Percentiles rank a stretch among this genome's conserved stretches.
Conservation (phyloP, 1,140 invertebrate species). For the Grapholita molesta region DNA sequence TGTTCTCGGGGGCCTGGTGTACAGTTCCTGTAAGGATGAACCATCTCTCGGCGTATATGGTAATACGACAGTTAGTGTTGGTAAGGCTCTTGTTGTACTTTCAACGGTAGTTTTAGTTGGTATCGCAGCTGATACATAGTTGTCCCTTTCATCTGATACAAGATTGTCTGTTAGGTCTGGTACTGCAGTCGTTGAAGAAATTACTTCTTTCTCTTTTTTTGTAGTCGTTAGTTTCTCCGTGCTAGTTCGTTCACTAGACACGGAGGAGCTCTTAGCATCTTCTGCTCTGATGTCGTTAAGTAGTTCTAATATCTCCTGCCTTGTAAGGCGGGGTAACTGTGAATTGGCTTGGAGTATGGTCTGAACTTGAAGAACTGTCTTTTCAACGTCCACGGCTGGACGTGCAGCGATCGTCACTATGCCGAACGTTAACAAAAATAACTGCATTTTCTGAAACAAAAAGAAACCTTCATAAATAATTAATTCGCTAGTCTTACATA, state of each 20-base stretch:
- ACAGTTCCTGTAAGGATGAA: slow-evolving; percentile 66
- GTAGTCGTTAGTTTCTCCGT: slow-evolving; percentile 27
- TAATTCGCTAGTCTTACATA: neutral
- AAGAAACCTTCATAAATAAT: slow-evolving; percentile 18
- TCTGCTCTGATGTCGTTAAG: slow-evolving; percentile 80
- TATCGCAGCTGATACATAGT: slow-evolving; percentile 19
- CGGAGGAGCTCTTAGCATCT: slow-evolving; percentile 55
- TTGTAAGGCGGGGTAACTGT: slow-evolving; percentile 77
- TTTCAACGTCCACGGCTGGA: slow-evolving; percentile 60
- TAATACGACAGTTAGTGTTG: slow-evolving; percentile 58
- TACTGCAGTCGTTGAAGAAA: slow-evolving; percentile 28
- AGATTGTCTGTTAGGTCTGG: slow-evolving; percentile 29
- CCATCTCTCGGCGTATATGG: slow-evolving; percentile 69
- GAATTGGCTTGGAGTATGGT: slow-evolving; percentile 77
- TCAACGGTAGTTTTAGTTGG: slow-evolving; percentile 30
- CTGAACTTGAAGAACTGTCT: slow-evolving; percentile 81
- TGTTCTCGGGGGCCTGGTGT: slow-evolving; percentile 60
- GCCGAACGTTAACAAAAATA: slow-evolving; percentile 43
- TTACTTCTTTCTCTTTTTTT: slow-evolving; percentile 50
- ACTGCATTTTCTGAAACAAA: slow-evolving; percentile 62
- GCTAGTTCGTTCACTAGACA: slow-evolving; percentile 30
- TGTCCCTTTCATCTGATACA: slow-evolving; percentile 22
- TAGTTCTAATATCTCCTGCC: slow-evolving; percentile 80
- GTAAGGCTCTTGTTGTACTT: slow-evolving; percentile 51
- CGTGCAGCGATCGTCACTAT: slow-evolving; percentile 31